Percentiles rank a stretch among this genome's conserved stretches.
phyloP scores from a whole-genome alignment of 2,113 vertebrate genomes.

The Elaphurus davidianus region DNA sequence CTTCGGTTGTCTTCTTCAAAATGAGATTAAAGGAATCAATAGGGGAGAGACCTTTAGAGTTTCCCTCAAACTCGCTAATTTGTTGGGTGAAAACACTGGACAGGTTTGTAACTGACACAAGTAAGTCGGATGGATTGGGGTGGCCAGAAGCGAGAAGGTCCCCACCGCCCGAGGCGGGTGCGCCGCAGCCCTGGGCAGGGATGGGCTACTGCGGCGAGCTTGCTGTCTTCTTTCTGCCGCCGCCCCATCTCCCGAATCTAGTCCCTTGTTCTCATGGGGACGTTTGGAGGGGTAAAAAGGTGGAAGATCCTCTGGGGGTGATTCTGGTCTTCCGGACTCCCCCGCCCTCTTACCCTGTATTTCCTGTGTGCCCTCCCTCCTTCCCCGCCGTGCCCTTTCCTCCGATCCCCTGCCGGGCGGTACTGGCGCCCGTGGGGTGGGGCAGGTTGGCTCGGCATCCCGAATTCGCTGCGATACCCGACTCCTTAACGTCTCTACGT shows the following conservation, averaged over 20 bases:
- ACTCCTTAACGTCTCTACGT: not conserved
- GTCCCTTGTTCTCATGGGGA: not conserved
- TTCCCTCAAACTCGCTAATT: not conserved
- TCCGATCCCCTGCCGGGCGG: not conserved
- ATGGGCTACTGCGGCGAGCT: accelerated
- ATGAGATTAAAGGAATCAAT: not conserved
- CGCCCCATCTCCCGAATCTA: not conserved
- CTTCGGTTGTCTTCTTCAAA: not conserved
- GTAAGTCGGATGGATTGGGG: not conserved
- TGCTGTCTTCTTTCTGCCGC: too few species aligned
- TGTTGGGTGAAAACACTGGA: not conserved
- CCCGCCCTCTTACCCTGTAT: too few species aligned
- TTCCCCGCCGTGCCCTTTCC: not conserved
- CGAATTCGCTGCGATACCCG: not conserved
- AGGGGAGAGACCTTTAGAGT: not conserved
- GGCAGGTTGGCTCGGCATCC: not conserved
- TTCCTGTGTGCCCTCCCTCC: not conserved
- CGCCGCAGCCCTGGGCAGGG: not conserved
- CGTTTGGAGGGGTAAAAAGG: too few species aligned
- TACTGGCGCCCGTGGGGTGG: not conserved
- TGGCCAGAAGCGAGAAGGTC: not conserved
- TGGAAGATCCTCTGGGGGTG: not conserved
- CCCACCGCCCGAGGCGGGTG: not conserved
- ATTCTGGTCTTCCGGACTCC: not conserved
- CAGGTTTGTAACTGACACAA: not conserved